phyloP scores from a whole-genome alignment of 2,888 invertebrate species.

The Hydrotaea diabolus region DNA sequence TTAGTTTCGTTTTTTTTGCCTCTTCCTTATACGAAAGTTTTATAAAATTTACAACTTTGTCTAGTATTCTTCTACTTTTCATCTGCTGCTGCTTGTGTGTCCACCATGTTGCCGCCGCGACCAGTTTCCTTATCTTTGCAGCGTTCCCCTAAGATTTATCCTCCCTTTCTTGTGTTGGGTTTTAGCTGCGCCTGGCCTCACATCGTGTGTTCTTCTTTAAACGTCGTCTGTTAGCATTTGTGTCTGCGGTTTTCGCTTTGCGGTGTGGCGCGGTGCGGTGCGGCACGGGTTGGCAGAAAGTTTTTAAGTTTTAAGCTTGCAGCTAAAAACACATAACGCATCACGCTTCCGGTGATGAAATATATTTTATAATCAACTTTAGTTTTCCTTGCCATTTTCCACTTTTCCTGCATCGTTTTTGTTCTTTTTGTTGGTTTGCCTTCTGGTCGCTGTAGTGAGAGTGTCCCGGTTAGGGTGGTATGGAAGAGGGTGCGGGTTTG shows the following conservation, averaged over 20 bases:
- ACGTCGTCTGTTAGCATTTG: background rate
- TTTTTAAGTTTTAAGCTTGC: slow-evolving; percentile 34
- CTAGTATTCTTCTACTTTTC: background rate
- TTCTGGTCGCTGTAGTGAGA: background rate
- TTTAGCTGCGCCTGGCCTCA: background rate
- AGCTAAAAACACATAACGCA: slow-evolving; percentile 60
- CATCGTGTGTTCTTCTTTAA: background rate
- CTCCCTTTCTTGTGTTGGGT: background rate
- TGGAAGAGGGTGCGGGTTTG: background rate
- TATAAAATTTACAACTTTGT: slow-evolving; percentile 19
- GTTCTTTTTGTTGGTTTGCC: background rate
- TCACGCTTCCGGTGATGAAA: slow-evolving; percentile 61
- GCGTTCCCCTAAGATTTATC: background rate
- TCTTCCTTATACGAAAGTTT: background rate
- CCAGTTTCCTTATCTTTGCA: background rate
- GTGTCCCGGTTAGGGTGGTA: background rate
- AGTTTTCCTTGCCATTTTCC: slow-evolving; percentile 34
- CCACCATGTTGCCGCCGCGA: background rate
- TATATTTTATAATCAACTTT: slow-evolving; percentile 61
- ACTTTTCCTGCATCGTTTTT: slow-evolving; percentile 20
- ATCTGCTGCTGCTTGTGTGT: background rate
- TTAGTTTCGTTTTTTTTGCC: background rate
- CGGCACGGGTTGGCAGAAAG: background rate
- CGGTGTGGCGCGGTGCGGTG: background rate
- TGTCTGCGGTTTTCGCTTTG: slow-evolving; percentile 19